A percentile compares a stretch with the other conserved stretches of the same genome.
These are phyloP conservation scores for Spinibarbus caldwelli DNA, from an alignment of 2,797 vertebrate species.

Conservation along the genomic window DNA sequence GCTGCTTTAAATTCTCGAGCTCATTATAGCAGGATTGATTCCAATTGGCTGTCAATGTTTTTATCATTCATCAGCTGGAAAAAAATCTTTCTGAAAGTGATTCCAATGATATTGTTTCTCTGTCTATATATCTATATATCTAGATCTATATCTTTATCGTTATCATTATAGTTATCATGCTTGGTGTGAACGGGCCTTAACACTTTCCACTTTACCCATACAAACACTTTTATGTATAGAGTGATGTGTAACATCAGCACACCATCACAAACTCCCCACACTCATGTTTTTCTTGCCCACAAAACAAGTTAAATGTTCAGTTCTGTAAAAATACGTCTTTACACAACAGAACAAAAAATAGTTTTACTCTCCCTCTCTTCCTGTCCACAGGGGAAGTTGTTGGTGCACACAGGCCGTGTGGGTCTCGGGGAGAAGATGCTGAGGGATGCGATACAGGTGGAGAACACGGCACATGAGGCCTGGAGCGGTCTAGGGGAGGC, in stretches of 20 bases:
- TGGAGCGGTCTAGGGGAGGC: constrained; percentile 95
- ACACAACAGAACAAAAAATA: neutral
- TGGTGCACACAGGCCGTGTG: constrained; percentile 84
- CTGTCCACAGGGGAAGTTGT: constrained; percentile 82
- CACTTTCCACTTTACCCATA: constrained; percentile 20
- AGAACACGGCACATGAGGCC: constrained; percentile 89
- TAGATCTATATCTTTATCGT: too few species aligned
- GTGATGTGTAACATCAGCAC: neutral
- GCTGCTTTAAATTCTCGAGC: too few species aligned
- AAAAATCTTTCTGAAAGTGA: too few species aligned
- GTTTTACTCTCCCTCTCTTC: neutral
- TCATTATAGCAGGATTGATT: too few species aligned
- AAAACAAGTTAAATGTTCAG: neutral
- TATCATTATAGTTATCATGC: too few species aligned
- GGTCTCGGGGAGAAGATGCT: constrained; percentile 92
- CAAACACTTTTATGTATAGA: constrained; percentile 28
- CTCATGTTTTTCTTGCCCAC: neutral
- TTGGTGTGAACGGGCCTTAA: too few species aligned
- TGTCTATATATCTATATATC: too few species aligned
- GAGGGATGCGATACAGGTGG: constrained; percentile 86
- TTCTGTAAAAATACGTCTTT: neutral
- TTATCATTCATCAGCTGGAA: too few species aligned
- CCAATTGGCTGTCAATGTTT: too few species aligned
- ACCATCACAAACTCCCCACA: neutral
- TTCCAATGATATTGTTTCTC: too few species aligned